These are phyloP conservation scores for Drosophila aff. DNA, from an alignment of 1,140 invertebrate genomes.

Conservation along the genomic window DNA sequence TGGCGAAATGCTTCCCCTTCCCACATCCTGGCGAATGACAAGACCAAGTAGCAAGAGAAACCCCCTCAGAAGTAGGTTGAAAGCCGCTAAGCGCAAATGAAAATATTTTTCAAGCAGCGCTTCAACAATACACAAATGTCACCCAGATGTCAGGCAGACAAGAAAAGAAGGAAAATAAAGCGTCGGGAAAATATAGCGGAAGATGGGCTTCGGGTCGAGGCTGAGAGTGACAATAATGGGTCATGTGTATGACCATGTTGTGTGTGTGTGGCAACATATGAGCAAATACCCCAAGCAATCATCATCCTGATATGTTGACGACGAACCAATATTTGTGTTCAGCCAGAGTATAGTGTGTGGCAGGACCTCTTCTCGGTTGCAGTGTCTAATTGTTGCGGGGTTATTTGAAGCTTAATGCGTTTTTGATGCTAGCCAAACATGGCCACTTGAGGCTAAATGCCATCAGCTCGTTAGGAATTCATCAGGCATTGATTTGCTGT, in stretches of 20 bases:
- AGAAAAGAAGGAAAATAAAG: conserved; percentile 47
- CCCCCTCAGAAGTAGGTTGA: conserved; percentile 4
- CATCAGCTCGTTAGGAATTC: conserved; percentile 30
- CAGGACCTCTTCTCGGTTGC: conserved; percentile 12
- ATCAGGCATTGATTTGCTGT: conserved; percentile 9
- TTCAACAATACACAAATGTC: conserved; percentile 44
- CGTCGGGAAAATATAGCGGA: conserved; percentile 22
- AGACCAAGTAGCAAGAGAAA: neutral
- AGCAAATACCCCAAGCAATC: conserved; percentile 56
- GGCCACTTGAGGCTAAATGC: conserved; percentile 21
- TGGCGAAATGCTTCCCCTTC: neutral
- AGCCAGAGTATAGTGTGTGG: conserved; percentile 18
- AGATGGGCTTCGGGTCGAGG: conserved; percentile 10
- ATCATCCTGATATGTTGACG: conserved; percentile 46
- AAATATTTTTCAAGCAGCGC: conserved; percentile 54
- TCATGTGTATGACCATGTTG: conserved; percentile 22
- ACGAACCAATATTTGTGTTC: conserved; percentile 65
- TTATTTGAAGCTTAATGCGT: conserved; percentile 53
- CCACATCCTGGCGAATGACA: conserved; percentile 13
- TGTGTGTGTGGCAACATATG: conserved; percentile 35
- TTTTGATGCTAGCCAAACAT: conserved; percentile 47
- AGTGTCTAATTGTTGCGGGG: conserved; percentile 48
- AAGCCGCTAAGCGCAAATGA: conserved; percentile 59
- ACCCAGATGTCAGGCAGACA: conserved; percentile 48
- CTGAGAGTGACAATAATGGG: conserved; percentile 31